These are phyloP conservation scores for Tachina fera DNA, from an alignment of 2,888 invertebrate species.

Conservation along the genomic window DNA sequence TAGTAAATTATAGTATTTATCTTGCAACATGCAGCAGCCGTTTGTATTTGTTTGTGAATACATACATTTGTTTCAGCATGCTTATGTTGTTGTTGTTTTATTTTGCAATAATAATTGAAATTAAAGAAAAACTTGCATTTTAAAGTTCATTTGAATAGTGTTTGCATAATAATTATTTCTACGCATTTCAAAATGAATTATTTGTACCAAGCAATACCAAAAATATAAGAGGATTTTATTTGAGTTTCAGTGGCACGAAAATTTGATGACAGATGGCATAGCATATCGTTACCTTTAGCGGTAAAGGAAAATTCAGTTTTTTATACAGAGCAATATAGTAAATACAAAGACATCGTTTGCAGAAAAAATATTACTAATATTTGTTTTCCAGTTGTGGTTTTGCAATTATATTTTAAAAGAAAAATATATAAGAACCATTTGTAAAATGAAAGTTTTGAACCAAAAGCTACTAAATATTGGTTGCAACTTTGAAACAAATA, in stretches of 20 bases:
- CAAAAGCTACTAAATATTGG: no score
- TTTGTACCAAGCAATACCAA: background rate
- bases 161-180: background rate
- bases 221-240: background rate
- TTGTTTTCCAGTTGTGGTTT: no score
- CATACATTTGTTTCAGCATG: background rate
- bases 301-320: no score
- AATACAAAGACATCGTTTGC: no score
- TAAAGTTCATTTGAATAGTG: conserved; percentile 21
- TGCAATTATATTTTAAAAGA: no score
- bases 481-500: no score
- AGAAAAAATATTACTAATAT: no score
- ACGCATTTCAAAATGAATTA: background rate
- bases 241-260: background rate
- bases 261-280: background rate
- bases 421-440: no score
- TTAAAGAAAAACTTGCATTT: conserved; percentile 51
- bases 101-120: conserved; percentile 54
- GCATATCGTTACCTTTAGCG: no score
- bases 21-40: conserved; percentile 68
- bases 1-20: conserved; percentile 70
- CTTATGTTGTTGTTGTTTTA: no score
- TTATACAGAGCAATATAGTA: no score
- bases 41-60: conserved; percentile 16
- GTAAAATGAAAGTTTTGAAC: no score